Percentiles rank a stretch among this genome's conserved stretches.
Conservation (phyloP, 2,113 vertebrate genomes). For the Pogona vitticeps region DNA sequence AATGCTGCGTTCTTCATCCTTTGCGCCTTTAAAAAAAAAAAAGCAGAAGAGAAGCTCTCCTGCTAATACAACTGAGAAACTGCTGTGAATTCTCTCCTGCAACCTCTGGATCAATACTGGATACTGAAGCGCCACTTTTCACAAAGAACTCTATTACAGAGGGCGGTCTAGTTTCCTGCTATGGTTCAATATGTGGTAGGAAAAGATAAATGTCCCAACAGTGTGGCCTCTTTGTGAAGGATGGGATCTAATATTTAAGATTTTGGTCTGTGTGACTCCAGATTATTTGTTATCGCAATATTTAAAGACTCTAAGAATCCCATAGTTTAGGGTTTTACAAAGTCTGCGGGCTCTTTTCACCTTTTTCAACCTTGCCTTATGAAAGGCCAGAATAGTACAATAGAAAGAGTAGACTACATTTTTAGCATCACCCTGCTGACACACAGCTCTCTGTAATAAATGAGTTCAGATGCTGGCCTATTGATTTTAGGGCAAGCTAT, state of each 20-base stretch:
- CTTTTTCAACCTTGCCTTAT: background rate
- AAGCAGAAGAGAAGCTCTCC: background rate
- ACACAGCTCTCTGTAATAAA: slow-evolving; percentile 3
- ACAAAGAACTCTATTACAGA: slow-evolving; percentile 4
- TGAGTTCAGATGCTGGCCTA: slow-evolving; percentile 17
- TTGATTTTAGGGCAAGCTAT: slow-evolving; percentile 20
- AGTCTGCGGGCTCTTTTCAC: background rate
- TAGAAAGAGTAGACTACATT: slow-evolving; percentile 15
- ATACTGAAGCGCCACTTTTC: background rate
- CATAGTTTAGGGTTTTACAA: background rate
- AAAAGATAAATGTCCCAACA: slow-evolving; percentile 14
- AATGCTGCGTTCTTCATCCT: background rate
- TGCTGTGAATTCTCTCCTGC: background rate
- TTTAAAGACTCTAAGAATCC: background rate
- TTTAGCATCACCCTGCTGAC: slow-evolving; percentile 1
- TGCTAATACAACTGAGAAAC: slow-evolving; percentile 3
- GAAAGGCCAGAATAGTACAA: slow-evolving; percentile 6
- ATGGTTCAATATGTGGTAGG: slow-evolving; percentile 1
- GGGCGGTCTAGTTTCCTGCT: background rate
- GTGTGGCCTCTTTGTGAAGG: slow-evolving; percentile 1
- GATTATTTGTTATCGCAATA: slow-evolving; percentile 10
- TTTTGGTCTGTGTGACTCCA: background rate
- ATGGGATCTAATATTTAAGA: slow-evolving; percentile 12
- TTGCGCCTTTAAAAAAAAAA: background rate
- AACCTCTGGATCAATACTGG: slow-evolving; percentile 10